Conservation (phyloP, 1,140 invertebrate species). For the Calycopis cecrops region DNA sequence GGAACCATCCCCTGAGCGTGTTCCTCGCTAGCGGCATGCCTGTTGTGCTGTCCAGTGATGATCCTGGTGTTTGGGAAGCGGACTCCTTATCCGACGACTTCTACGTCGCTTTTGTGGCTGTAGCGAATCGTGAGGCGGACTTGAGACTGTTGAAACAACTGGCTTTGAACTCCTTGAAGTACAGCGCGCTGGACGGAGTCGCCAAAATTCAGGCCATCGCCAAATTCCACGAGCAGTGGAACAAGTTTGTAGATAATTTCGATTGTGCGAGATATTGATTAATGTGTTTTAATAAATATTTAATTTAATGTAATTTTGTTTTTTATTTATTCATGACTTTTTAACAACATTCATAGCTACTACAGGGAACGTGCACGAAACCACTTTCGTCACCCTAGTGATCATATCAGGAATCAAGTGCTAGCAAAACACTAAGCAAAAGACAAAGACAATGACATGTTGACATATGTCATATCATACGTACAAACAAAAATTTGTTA, state of each 20-base stretch:
- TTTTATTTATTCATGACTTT: too few relatives aligned
- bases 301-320: too few relatives aligned
- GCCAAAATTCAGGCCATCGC: slow-evolving; percentile 35
- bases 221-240: slow-evolving; percentile 42
- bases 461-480: too few relatives aligned
- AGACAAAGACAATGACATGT: too few relatives aligned
- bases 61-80: slow-evolving; percentile 87
- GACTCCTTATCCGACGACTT: slow-evolving; percentile 86
- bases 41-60: slow-evolving; percentile 82
- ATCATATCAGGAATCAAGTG: too few relatives aligned
- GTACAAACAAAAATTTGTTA: too few relatives aligned
- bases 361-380: too few relatives aligned
- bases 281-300: neutral
- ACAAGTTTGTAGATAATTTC: slow-evolving; percentile 51
- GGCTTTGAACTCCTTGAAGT: slow-evolving; percentile 86
- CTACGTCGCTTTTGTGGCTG: slow-evolving; percentile 87
- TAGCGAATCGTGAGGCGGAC: slow-evolving; percentile 83
- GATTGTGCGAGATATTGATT: slow-evolving; percentile 39
- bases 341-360: too few relatives aligned
- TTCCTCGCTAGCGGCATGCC: slow-evolving; percentile 80
- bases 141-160: slow-evolving; percentile 86
- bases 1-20: slow-evolving; percentile 86
- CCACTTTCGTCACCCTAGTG: too few relatives aligned
- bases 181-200: slow-evolving; percentile 56
- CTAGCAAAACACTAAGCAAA: too few relatives aligned